phyloP scores from a whole-genome alignment of 2,888 invertebrate species.

The Amaurobius ferox region DNA sequence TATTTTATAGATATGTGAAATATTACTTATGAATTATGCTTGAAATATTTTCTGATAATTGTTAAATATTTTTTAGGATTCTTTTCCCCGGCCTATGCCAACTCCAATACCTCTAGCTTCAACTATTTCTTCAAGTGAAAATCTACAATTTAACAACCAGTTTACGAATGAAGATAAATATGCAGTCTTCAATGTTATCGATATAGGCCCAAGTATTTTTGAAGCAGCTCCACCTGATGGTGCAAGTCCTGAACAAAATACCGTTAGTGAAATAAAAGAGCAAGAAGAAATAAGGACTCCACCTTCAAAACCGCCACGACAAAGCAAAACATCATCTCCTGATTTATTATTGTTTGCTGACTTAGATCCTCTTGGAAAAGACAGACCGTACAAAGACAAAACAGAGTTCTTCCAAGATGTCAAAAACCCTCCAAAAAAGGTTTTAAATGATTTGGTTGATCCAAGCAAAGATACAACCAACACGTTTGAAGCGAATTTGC shows the following conservation, averaged over 20 bases:
- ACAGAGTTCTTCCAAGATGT: conserved; percentile 97
- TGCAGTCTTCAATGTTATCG: conserved; percentile 64
- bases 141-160: background rate
- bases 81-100: conserved; percentile 62
- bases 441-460: conserved; percentile 88
- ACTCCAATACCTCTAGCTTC: conserved; percentile 37
- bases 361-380: conserved; percentile 93
- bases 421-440: conserved; percentile 95
- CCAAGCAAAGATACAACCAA: conserved; percentile 30
- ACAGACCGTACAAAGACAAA: conserved; percentile 95
- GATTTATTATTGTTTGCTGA: conserved; percentile 88
- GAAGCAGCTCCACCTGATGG: conserved; percentile 20
- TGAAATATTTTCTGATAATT: no score
- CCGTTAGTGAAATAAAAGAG: conserved; percentile 9
- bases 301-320: conserved; percentile 55
- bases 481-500: conserved; percentile 22
- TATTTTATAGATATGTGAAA: no score
- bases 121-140: background rate
- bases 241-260: background rate
- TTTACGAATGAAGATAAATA: conserved; percentile 51
- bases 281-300: conserved; percentile 30
- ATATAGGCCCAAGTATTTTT: conserved; percentile 59
- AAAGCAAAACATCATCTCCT: conserved; percentile 42
- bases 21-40: no score
- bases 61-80: conserved; percentile 38